Evolutionary conservation across 2,113 vertebrate genomes (phyloP).

Genomic region (Psittacus erithacus): DNA sequence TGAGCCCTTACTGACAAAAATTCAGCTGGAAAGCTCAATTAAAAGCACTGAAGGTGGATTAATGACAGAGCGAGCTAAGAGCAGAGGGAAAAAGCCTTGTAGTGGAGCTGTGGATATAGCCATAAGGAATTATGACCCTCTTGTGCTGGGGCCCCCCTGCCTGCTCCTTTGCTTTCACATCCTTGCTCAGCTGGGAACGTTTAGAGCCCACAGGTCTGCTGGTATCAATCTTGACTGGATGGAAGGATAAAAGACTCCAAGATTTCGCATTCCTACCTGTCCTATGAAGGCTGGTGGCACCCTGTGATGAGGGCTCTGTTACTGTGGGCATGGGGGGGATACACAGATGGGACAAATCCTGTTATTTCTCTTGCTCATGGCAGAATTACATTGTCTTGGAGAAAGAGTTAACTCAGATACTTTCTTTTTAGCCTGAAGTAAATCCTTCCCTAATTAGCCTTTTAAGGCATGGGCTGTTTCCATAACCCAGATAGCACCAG

Average conservation of each 20-base stretch:
- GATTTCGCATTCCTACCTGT: background rate
- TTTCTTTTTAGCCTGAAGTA: background rate
- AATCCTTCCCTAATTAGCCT: background rate
- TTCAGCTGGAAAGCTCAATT: background rate
- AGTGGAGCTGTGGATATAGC: rapidly evolving
- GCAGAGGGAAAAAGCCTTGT: background rate
- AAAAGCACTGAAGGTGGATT: background rate
- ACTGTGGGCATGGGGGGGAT: background rate
- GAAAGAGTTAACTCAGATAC: background rate
- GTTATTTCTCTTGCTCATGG: background rate
- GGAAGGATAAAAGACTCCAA: background rate
- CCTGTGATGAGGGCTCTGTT: background rate
- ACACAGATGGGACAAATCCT: background rate
- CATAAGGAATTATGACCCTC: background rate
- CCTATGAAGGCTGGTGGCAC: background rate
- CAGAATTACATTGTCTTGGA: background rate
- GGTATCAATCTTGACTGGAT: background rate
- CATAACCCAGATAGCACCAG: background rate
- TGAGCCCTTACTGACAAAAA: background rate
- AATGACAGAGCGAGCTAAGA: background rate
- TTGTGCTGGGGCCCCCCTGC: background rate
- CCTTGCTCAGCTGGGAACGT: background rate
- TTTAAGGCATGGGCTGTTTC: background rate
- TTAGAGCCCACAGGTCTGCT: background rate
- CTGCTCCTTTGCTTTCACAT: background rate